A percentile compares a stretch with the other conserved stretches of the same genome.
phyloP scores from a whole-genome alignment of 2,113 vertebrate species.

The Suricata suricatta region DNA sequence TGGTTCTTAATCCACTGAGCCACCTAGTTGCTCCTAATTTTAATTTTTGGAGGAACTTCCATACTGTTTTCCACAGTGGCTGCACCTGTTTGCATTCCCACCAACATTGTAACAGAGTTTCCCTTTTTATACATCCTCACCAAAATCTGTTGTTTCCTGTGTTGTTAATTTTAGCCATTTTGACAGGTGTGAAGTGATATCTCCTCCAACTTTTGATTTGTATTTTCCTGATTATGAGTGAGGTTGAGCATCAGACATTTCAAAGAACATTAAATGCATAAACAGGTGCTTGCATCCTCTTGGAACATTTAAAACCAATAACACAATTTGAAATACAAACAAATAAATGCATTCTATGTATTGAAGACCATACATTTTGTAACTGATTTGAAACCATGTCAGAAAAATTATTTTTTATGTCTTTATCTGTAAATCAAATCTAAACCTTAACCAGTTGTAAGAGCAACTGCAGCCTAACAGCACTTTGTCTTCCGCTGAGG shows the following conservation, averaged over 20 bases:
- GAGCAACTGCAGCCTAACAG: neutral
- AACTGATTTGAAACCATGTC: neutral
- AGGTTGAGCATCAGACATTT: neutral
- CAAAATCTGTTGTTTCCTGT: neutral
- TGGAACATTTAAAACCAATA: neutral
- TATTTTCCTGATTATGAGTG: neutral
- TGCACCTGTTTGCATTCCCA: neutral
- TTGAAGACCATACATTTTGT: neutral
- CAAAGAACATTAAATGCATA: neutral
- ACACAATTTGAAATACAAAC: neutral
- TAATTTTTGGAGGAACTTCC: neutral
- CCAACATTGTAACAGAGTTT: neutral
- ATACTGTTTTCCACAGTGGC: neutral
- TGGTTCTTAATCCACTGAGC: too few species aligned
- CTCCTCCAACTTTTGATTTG: neutral
- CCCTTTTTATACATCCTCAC: neutral
- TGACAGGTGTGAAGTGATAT: neutral
- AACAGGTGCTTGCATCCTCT: neutral
- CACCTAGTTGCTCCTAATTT: neutral
- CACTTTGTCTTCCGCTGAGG: neutral
- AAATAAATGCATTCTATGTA: neutral
- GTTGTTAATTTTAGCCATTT: neutral
- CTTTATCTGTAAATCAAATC: neutral
- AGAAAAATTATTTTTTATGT: neutral
- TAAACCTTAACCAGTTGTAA: neutral